A percentile compares a stretch with the other conserved stretches of the same genome.
phyloP scores from a whole-genome alignment of 2,888 invertebrate species.

The Campoplex capitator region DNA sequence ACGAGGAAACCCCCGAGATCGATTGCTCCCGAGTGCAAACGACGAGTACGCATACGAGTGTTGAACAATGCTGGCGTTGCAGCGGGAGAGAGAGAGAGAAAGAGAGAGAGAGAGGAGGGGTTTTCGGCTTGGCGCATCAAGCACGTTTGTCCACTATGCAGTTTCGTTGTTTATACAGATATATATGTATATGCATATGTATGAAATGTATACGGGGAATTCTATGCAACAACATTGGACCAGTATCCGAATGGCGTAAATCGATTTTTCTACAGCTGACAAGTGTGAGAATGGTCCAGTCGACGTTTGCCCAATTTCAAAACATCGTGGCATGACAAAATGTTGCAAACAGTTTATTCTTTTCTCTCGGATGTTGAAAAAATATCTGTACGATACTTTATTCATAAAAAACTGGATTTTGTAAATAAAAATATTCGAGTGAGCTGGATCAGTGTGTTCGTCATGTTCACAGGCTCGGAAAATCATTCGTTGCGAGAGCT shows the following conservation, averaged over 20 bases:
- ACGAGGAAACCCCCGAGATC: slow-evolving; percentile 58
- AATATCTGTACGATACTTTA: not conserved
- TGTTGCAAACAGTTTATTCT: not conserved
- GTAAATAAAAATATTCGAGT: not conserved
- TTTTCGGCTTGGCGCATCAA: slow-evolving; percentile 54
- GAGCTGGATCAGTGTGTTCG: too few relatives aligned
- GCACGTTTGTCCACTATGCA: slow-evolving; percentile 59
- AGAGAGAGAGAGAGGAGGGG: not conserved
- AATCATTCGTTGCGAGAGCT: not conserved
- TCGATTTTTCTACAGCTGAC: not conserved
- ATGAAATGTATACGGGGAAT: not conserved
- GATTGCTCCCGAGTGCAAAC: slow-evolving; percentile 60
- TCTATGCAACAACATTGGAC: not conserved
- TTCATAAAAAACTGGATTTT: not conserved
- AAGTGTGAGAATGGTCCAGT: not conserved
- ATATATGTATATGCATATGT: not conserved
- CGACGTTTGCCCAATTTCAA: not conserved
- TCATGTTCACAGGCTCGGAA: not conserved
- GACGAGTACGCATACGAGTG: slow-evolving; percentile 26
- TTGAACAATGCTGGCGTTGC: slow-evolving; percentile 38
- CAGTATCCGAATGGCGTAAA: not conserved
- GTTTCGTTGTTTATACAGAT: slow-evolving; percentile 33
- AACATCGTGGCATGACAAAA: not conserved
- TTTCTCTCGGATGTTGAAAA: not conserved
- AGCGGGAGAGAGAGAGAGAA: not conserved